Percentiles rank a stretch among this genome's conserved stretches.
These are phyloP conservation scores for Pogonus chalceus DNA, from an alignment of 1,140 invertebrate genomes.

Conservation along the genomic window DNA sequence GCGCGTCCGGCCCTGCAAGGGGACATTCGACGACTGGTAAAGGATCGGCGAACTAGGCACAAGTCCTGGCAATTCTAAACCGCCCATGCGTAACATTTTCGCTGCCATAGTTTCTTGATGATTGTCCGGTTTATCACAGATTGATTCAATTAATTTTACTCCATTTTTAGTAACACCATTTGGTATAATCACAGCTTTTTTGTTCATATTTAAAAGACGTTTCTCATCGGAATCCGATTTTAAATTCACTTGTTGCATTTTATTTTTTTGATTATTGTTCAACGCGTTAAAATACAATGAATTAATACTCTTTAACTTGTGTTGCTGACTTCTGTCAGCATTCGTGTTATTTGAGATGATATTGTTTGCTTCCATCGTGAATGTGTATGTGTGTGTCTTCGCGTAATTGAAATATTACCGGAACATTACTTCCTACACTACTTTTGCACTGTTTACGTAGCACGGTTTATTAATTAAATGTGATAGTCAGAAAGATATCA, in stretches of 20 bases:
- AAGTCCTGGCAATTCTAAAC: not conserved
- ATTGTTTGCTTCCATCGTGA: not conserved
- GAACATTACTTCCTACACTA: constrained; percentile 4
- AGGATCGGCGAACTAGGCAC: not conserved
- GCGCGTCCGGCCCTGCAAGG: not conserved
- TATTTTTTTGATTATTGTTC: not conserved
- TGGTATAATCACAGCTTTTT: not conserved
- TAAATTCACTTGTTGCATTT: not conserved
- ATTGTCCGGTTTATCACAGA: not conserved
- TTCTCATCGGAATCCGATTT: not conserved
- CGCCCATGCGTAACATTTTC: constrained; percentile 4
- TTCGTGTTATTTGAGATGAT: not conserved
- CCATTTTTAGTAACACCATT: not conserved
- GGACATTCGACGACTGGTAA: not conserved
- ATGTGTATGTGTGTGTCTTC: not conserved
- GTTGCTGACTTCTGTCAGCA: not conserved
- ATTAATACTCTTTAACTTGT: constrained; percentile 4
- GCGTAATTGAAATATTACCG: constrained; percentile 2
- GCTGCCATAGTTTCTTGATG: not conserved
- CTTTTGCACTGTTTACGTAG: not conserved
- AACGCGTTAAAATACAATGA: constrained; percentile 3
- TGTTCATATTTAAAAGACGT: not conserved
- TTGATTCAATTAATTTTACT: not conserved
- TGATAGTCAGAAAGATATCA: not conserved
- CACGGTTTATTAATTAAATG: not conserved